phyloP scores from a whole-genome alignment of 2,113 vertebrate species.

The Cephalopholis sonnerati region DNA sequence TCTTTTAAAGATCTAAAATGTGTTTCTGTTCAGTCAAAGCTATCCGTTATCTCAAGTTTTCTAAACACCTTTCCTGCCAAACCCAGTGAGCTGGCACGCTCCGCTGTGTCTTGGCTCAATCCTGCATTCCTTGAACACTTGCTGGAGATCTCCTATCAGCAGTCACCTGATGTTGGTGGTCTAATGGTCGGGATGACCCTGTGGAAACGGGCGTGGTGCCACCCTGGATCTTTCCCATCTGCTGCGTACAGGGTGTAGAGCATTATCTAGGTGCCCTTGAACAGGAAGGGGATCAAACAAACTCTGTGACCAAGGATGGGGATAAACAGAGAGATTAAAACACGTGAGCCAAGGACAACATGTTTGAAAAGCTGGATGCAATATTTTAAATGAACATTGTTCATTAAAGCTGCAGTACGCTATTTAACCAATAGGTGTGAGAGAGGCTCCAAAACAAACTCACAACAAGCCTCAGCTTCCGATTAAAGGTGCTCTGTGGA shows the following conservation, averaged over 20 bases:
- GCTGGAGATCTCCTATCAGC: conserved; percentile 68
- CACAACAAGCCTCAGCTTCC: neutral
- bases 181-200: conserved; percentile 82
- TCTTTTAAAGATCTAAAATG: neutral
- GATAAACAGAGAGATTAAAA: conserved; percentile 28
- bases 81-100: conserved; percentile 33
- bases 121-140: conserved; percentile 54
- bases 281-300: conserved; percentile 55
- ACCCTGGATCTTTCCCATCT: conserved; percentile 81
- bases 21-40: conserved; percentile 10
- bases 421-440: neutral
- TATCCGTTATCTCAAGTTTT: conserved; percentile 12
- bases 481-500: neutral
- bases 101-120: conserved; percentile 54
- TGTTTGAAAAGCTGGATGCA: neutral
- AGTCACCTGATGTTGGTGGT: conserved; percentile 76
- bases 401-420: neutral
- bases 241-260: conserved; percentile 54
- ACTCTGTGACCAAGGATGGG: conserved; percentile 34
- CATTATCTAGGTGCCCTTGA: conserved; percentile 78
- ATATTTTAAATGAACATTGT: conserved; percentile 11
- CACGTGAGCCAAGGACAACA: conserved; percentile 12
- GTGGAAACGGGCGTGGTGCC: conserved; percentile 75
- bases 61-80: conserved; percentile 42
- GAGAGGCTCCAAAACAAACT: conserved; percentile 5